Evolutionary conservation across 2,113 vertebrate species (phyloP), one percentile per base, ranked within the genome.

Genomic region (Laticauda laticaudata): DNA sequence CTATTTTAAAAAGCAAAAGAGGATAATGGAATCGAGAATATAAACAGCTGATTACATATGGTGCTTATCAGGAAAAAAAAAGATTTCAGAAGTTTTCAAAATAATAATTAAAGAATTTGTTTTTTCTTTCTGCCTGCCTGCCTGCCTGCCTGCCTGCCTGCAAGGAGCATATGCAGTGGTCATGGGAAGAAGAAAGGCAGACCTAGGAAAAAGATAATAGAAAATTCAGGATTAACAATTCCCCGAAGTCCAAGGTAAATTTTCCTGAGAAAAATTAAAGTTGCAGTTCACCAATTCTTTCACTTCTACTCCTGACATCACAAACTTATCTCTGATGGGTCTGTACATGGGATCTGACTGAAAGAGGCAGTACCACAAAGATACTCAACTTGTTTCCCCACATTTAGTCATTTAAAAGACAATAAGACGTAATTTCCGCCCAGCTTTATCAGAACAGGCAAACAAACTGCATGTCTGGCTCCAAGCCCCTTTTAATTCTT

Each of bases 161-260:
- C 54, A 99, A 99, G 99, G 99, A 99, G 97, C 98, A 99, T 94
- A 98, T 99, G 90, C 97, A 99, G 54, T 99, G 99, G 99, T 98
- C 98, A 90, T 96, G 98, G 88, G 98, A 98, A 95, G 98, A 99
- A 39, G 97, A 96, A 95, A 95, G 97, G 96, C 95, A 95, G 91
- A 55, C 98, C 98, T 56, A 97, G 94, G 85, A 96, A 97, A 97
- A 98, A 96, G 95, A 98, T 95, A 9, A 94, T 96, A 91, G 98
- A 99, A 96, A 99, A 99, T 94, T 98, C 98, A 14, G 92, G 95
- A 88, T 94, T 97, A 45, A 97, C 96, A 97, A 99, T 93, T 96
- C 2, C 57, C 92, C 20, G 97, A 97, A 94, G 98, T 99, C 24
- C 98, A 98, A 98, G 98, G 99, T 98, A 97, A 95, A 15, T 55